Evolutionary conservation across 2,888 invertebrate species (phyloP).

Genomic region (Drosophila cognata): DNA sequence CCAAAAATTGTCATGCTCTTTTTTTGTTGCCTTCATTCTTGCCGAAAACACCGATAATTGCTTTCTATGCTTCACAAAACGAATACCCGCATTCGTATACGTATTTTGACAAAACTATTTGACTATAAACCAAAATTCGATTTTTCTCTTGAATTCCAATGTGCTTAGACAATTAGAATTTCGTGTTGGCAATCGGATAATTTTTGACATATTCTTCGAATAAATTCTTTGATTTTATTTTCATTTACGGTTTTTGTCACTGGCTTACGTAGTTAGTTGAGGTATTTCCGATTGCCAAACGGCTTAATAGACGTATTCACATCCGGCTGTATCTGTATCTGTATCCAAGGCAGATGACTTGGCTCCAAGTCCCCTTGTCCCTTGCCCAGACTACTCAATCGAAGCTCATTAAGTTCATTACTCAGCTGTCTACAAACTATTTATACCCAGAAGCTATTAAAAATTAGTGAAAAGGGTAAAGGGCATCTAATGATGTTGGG

Average conservation of each 20-base stretch:
- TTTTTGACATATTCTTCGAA: constrained; percentile 1
- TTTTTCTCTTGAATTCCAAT: not conserved
- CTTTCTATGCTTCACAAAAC: not conserved
- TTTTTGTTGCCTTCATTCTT: constrained; percentile 2
- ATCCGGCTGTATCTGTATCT: not conserved
- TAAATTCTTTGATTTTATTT: not conserved
- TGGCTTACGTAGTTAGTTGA: not conserved
- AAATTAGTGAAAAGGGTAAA: not conserved
- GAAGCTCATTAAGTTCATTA: not conserved
- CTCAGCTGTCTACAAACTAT: not conserved
- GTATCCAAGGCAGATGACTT: too few species aligned
- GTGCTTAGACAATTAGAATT: not conserved
- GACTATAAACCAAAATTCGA: not conserved
- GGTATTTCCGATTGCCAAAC: constrained; percentile 10
- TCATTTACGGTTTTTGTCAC: not conserved
- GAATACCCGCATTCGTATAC: not conserved
- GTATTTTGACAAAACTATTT: not conserved
- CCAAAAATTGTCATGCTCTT: constrained; percentile 13
- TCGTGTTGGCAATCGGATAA: not conserved
- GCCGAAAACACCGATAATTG: constrained; percentile 25
- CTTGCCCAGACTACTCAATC: not conserved
- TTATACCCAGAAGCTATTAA: not conserved
- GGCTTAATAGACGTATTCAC: not conserved
- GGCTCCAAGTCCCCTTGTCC: not conserved
- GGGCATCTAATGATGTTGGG: not conserved